Conservation (phyloP, 2,888 invertebrate genomes). For the Halictus quadricinctus region DNA sequence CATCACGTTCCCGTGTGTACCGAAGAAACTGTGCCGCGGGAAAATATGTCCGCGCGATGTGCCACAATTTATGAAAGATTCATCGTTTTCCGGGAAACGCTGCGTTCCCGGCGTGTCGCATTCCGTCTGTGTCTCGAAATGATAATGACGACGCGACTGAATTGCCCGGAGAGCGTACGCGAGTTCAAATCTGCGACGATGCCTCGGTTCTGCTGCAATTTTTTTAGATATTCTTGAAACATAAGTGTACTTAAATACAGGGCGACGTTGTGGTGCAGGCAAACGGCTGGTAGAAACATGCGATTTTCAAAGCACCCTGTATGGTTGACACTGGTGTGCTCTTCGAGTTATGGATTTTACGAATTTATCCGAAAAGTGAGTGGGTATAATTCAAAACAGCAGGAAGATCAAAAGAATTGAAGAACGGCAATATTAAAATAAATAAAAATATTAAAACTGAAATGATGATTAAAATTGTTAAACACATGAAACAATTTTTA, state of each 20-base stretch:
- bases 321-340: too few relatives aligned
- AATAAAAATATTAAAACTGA: too few relatives aligned
- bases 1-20: background rate
- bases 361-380: too few relatives aligned
- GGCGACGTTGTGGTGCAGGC: too few relatives aligned
- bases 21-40: background rate
- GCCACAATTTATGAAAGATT: constrained; percentile 8
- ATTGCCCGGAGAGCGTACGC: background rate
- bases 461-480: too few relatives aligned
- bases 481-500: too few relatives aligned
- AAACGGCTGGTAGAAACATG: too few relatives aligned
- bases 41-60: background rate
- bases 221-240: background rate
- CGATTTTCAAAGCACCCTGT: too few relatives aligned
- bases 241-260: background rate
- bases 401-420: too few relatives aligned
- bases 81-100: background rate
- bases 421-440: too few relatives aligned
- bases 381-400: too few relatives aligned
- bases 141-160: background rate
- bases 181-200: background rate
- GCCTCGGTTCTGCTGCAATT: background rate
- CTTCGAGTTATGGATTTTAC: too few relatives aligned
- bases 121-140: background rate
- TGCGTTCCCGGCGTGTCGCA: background rate